Conservation (phyloP, 2,888 invertebrate species). For the Spatulosminthurus flaviceps region DNA sequence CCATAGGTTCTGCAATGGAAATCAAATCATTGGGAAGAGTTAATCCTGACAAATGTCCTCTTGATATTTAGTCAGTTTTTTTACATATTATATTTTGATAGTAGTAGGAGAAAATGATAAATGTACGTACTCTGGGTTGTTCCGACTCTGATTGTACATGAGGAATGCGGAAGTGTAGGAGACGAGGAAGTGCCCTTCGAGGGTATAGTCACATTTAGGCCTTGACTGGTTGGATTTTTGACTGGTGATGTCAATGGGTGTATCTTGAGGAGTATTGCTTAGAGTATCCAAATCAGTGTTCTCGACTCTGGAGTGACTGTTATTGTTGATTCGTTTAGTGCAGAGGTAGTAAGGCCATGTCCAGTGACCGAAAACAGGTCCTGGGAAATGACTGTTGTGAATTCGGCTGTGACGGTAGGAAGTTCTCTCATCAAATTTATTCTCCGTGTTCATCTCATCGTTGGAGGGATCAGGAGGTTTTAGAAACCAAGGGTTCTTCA, state of each 20-base stretch:
- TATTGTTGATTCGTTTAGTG: slow-evolving; percentile 15
- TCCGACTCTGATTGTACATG: slow-evolving; percentile 50
- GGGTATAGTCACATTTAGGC: slow-evolving; percentile 26
- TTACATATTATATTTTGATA: too few species aligned
- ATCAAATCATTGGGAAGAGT: neutral
- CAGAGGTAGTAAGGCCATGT: slow-evolving; percentile 60
- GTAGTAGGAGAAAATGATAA: neutral
- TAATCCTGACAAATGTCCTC: neutral
- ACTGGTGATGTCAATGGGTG: neutral
- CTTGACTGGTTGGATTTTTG: neutral
- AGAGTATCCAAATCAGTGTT: slow-evolving; percentile 21
- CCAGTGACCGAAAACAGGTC: slow-evolving; percentile 48
- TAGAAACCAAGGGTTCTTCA: slow-evolving; percentile 56
- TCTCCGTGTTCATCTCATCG: neutral
- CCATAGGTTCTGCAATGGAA: slow-evolving; percentile 64
- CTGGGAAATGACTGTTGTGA: neutral
- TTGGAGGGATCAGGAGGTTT: slow-evolving; percentile 39
- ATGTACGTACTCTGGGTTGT: slow-evolving; percentile 49
- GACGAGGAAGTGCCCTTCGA: slow-evolving; percentile 51
- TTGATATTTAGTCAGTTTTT: too few species aligned
- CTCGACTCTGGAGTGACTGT: neutral
- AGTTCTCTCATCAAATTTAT: neutral
- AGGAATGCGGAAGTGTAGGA: slow-evolving; percentile 59
- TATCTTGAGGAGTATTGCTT: slow-evolving; percentile 11
- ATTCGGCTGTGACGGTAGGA: too few species aligned